Conservation (phyloP, 1,140 invertebrate genomes). For the Bombus pyrosoma region DNA sequence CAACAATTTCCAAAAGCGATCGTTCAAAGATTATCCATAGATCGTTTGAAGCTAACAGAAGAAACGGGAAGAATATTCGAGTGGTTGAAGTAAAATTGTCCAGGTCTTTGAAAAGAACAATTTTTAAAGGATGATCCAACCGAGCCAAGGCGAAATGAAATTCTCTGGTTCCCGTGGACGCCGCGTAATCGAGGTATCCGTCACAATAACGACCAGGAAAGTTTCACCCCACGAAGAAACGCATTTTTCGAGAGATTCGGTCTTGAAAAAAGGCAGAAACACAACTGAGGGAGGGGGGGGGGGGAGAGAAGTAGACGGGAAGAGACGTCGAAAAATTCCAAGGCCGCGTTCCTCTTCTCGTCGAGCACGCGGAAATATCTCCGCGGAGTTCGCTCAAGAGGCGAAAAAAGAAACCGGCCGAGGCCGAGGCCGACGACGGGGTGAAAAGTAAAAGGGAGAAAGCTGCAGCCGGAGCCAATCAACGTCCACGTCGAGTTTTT, state of each 20-base stretch:
- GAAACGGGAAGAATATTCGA: no score
- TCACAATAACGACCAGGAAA: slow-evolving; percentile 18
- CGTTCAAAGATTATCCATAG: no score
- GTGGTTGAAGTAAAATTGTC: no score
- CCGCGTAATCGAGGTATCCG: slow-evolving; percentile 17
- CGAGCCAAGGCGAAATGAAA: slow-evolving; percentile 15
- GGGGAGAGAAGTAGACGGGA: neutral
- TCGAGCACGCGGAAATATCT: slow-evolving; percentile 43
- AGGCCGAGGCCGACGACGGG: slow-evolving; percentile 1
- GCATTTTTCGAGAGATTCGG: neutral
- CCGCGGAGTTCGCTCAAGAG: slow-evolving; percentile 1
- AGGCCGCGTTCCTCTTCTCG: neutral
- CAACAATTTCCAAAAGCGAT: neutral
- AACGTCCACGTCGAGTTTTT: slow-evolving; percentile 65
- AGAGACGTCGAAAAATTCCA: slow-evolving; percentile 44
- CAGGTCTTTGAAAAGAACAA: neutral
- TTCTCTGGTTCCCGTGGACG: neutral
- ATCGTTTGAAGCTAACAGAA: neutral
- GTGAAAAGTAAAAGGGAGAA: slow-evolving; percentile 45
- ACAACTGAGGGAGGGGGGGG: fast-evolving
- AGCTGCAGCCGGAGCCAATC: slow-evolving; percentile 68
- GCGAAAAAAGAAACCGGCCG: slow-evolving; percentile 13
- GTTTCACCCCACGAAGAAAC: neutral
- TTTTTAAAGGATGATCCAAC: slow-evolving; percentile 20
- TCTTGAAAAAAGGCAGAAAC: neutral